Conservation (phyloP, 2,888 invertebrate species). For the Archaeoteleia sp. region DNA sequence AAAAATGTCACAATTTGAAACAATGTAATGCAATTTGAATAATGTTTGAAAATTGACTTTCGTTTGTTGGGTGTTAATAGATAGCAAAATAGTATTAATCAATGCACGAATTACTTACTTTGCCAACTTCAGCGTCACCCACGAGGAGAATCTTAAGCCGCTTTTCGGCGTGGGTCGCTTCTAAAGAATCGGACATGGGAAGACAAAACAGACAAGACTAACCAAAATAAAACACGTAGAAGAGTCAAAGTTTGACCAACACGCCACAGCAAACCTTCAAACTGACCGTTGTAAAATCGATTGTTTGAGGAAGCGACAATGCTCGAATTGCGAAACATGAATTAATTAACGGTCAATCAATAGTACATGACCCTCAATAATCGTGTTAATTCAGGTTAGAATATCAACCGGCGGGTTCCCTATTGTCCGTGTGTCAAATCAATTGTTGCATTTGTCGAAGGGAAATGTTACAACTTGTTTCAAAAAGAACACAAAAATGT, state of each 20-base stretch:
- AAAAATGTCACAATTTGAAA: too few relatives aligned
- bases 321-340: slow-evolving; percentile 56
- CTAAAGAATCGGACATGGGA: slow-evolving; percentile 80
- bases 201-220: slow-evolving; percentile 16
- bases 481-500: too few relatives aligned
- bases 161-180: slow-evolving; percentile 79
- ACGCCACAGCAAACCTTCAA: background rate
- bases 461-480: too few relatives aligned
- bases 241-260: background rate
- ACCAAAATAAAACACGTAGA: background rate
- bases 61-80: too few relatives aligned
- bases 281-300: slow-evolving; percentile 18
- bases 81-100: too few relatives aligned
- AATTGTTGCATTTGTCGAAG: too few relatives aligned
- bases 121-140: slow-evolving; percentile 88
- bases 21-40: too few relatives aligned
- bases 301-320: background rate
- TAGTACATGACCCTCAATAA: slow-evolving; percentile 48
- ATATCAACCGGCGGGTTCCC: too few relatives aligned
- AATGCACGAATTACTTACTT: slow-evolving; percentile 80
- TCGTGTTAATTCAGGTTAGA: background rate
- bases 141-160: slow-evolving; percentile 86
- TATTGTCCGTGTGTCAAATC: too few relatives aligned
- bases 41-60: too few relatives aligned
- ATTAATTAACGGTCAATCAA: slow-evolving; percentile 72